phyloP scores from a whole-genome alignment of 2,113 vertebrate genomes.

The Lota lota region DNA sequence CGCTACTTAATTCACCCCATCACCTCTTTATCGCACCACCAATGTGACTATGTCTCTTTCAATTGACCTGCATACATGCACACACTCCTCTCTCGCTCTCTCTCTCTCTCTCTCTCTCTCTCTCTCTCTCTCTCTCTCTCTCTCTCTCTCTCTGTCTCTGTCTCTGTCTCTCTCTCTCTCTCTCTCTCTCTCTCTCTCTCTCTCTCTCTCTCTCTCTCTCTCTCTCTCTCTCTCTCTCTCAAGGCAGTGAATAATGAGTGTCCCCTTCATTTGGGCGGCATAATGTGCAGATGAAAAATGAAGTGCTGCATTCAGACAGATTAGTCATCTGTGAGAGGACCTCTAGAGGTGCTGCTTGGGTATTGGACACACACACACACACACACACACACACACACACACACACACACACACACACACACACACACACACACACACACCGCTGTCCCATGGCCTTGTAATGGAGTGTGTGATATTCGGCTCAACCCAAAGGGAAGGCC shows the following conservation, averaged over 20 bases:
- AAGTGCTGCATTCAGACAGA: constrained; percentile 63
- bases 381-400: too few relatives aligned
- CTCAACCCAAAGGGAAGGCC: constrained; percentile 28
- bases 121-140: background rate
- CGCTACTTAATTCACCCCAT: constrained; percentile 40
- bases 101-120: background rate
- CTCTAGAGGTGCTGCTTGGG: constrained; percentile 22
- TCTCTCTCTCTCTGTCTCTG: background rate
- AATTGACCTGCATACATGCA: constrained; percentile 33
- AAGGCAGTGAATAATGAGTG: constrained; percentile 58
- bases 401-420: too few relatives aligned
- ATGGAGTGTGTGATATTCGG: constrained; percentile 54
- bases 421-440: too few relatives aligned
- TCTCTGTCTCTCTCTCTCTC: constrained; percentile 13
- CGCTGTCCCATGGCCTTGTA: constrained; percentile 32
- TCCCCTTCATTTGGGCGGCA: constrained; percentile 58
- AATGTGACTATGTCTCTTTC: constrained; percentile 43
- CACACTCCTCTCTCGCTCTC: background rate
- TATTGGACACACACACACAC: background rate
- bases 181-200: background rate
- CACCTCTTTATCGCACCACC: constrained; percentile 37
- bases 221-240: constrained; percentile 34
- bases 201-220: constrained; percentile 7
- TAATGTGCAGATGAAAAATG: constrained; percentile 71
- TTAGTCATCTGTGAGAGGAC: constrained; percentile 56